Evolutionary conservation across 2,797 vertebrate species (phyloP).

Genomic region (Philypnodon macrostomus): DNA sequence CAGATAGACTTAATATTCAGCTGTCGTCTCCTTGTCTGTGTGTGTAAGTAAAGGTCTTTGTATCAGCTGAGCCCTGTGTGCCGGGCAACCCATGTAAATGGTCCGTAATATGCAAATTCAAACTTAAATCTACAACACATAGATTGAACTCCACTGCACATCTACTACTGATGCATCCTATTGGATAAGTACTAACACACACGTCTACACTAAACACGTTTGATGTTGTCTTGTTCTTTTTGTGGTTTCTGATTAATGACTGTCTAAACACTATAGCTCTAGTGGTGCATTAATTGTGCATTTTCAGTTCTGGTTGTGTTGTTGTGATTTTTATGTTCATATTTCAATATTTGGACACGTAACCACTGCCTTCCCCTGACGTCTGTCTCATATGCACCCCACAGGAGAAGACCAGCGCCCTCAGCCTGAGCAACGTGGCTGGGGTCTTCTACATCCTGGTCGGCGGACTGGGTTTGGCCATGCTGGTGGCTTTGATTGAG

Average conservation of each 20-base stretch:
- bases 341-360: slow-evolving; percentile 16
- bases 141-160: slow-evolving; percentile 50
- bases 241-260: slow-evolving; percentile 57
- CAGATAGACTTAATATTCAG: slow-evolving; percentile 11
- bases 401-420: slow-evolving; percentile 99
- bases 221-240: slow-evolving; percentile 61
- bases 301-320: slow-evolving; percentile 31
- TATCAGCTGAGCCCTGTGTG: slow-evolving; percentile 68
- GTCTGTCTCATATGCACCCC: slow-evolving; percentile 78
- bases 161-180: slow-evolving; percentile 62
- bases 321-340: slow-evolving; percentile 40
- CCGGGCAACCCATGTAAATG: slow-evolving; percentile 84
- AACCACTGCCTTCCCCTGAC: slow-evolving; percentile 66
- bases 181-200: slow-evolving; percentile 66
- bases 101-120: slow-evolving; percentile 72
- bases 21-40: slow-evolving; percentile 69
- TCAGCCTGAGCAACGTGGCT: slow-evolving; percentile 99
- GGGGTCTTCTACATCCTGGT: slow-evolving; percentile 99
- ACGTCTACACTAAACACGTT: slow-evolving; percentile 59
- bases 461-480: slow-evolving; percentile 98
- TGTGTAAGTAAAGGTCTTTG: slow-evolving; percentile 66
- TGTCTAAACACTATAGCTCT: slow-evolving; percentile 35
- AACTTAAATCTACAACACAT: slow-evolving; percentile 48
- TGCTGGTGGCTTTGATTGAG: slow-evolving; percentile 99
- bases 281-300: slow-evolving; percentile 55